Base-by-base conservation (phyloP, 2,888 invertebrate genomes). In the Podabrus alpinus region DNA sequence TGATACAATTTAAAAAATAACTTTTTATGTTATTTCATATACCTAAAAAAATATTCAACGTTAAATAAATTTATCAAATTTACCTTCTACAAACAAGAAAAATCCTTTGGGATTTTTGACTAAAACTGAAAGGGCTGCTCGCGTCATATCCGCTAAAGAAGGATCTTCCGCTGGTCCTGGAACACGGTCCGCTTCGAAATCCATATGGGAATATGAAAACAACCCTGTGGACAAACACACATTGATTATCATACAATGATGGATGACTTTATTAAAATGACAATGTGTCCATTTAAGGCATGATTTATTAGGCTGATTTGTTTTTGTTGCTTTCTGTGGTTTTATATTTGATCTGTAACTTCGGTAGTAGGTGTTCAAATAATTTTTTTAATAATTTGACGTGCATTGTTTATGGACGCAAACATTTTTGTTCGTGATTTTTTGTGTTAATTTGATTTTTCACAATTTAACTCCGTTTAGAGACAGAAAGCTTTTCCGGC, bases 131-230 rank as follows among this genome's bases (percentile, higher is more conserved):
- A 94, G 89, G 7, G 94, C 94, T 61, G 92, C 92, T 67, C 92
- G 88, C 29, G 94, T 93, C 94, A 94, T 94, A 84, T 94, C 94
- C 1, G 93, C 92, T 17, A 94, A 86, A 0, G 94, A 93, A 0
- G 94, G 94, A 84, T 94, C 93, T 68, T 93, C 93, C 15, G 86
- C 86, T n/a, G 91, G 89, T 17, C 90, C 90, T 59, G 91, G 90
- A 81, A 93, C 92, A 24, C 94, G 88, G 84, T 94, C 94, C 21
- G 92, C 92, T 80, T 94, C 93, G 84, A 94, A 94, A 83, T 93
- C 93, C 93, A 94, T 92, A 85, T 94, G 94, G 16, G 94, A 94
- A 84, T 94, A 93, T 79, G 93, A 91, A 84, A 94, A 94, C 78
- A 94, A 86, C 81, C 94, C 94, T 94, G 85, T 62, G 77, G 78